These are phyloP conservation scores for Oscheius sp. DNA, from an alignment of 2,888 invertebrate genomes.

Conservation along the genomic window DNA sequence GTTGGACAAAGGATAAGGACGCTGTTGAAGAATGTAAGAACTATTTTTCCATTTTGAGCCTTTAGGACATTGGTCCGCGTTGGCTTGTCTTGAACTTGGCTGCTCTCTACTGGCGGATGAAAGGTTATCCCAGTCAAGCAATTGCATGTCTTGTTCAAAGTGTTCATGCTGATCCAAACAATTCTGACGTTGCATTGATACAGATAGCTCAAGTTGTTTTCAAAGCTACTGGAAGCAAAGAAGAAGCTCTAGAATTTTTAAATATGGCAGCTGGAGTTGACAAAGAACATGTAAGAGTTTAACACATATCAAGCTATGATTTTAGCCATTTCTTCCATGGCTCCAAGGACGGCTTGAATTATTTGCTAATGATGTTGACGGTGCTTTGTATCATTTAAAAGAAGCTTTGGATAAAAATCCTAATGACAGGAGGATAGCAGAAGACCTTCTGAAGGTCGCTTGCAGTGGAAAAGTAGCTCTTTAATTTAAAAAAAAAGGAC, in stretches of 20 bases:
- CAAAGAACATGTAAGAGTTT: slow-evolving; percentile 15
- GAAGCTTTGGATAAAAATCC: slow-evolving; percentile 53
- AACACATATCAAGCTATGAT: not conserved
- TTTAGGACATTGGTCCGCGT: slow-evolving; percentile 79
- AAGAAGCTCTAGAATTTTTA: slow-evolving; percentile 33
- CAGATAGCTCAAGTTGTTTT: slow-evolving; percentile 79
- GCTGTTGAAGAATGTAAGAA: slow-evolving; percentile 78
- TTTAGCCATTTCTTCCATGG: slow-evolving; percentile 48
- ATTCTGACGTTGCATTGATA: slow-evolving; percentile 78
- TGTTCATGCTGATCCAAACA: not conserved
- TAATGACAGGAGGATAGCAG: slow-evolving; percentile 34
- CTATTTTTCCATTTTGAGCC: not conserved
- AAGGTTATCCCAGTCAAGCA: slow-evolving; percentile 79
- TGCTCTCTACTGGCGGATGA: slow-evolving; percentile 82
- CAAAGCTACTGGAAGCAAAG: slow-evolving; percentile 73
- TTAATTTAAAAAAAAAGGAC: no score
- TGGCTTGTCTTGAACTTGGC: slow-evolving; percentile 82
- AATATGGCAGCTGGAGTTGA: slow-evolving; percentile 27
- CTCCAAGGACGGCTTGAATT: slow-evolving; percentile 46
- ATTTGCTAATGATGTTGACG: slow-evolving; percentile 43
- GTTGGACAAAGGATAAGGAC: slow-evolving; percentile 82
- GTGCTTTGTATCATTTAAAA: slow-evolving; percentile 46
- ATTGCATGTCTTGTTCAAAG: slow-evolving; percentile 77
- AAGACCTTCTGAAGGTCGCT: slow-evolving; percentile 52
- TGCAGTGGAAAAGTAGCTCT: slow-evolving; percentile 51